Evolutionary conservation across 2,797 vertebrate genomes (phyloP), one percentile per base, ranked within the genome.

Genomic region (Zenarchopterus dispar): DNA sequence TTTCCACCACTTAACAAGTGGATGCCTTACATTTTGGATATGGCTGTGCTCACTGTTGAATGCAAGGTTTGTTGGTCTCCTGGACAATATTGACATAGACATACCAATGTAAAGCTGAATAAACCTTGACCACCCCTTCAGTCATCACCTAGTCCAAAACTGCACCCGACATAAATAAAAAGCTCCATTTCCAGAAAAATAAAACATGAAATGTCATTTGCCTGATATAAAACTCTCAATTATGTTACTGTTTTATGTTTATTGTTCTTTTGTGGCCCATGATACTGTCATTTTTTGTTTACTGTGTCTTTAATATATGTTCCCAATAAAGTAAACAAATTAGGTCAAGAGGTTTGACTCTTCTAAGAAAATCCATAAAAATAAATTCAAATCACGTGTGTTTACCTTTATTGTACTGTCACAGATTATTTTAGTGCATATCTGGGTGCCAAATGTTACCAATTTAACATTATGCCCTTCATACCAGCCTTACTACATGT

Each of bases 11-110:
- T 67, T 50, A 75, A 73, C 74, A 79, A 82, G 72, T 56, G 67
- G 67, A 86, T 67, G 66, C 44, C 51, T 80, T 69, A 59, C 50
- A 45, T 78, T 72, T 75, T 56, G 53, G 63, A 75, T 31, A 26
- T 33, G 8, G 19, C 49, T 33, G 48, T 63, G 62, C 60, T 56
- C 46, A 68, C 73, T 60, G 64, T 81, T 85, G 81, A 90, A 88
- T 84, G 74, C 58, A 56, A 45, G 70, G 75, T 64, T 87, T 88
- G 84, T 87, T 62, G 56, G 64, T 73, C 53, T 69, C 53, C 58
- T 53, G 33, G 59, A 64, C 68, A 71, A 64, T 88, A 83, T 89
- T 87, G 84, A 88, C 85, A 75, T 21, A 87, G 75, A 86, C 77
- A 89, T 85, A 85, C 81, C 82, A 54, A 78, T 75, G 73, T 81